Percentiles rank a stretch among this genome's conserved stretches.
These are phyloP conservation scores for Myzus persicae DNA, from an alignment of 1,140 invertebrate species.

Conservation along the genomic window DNA sequence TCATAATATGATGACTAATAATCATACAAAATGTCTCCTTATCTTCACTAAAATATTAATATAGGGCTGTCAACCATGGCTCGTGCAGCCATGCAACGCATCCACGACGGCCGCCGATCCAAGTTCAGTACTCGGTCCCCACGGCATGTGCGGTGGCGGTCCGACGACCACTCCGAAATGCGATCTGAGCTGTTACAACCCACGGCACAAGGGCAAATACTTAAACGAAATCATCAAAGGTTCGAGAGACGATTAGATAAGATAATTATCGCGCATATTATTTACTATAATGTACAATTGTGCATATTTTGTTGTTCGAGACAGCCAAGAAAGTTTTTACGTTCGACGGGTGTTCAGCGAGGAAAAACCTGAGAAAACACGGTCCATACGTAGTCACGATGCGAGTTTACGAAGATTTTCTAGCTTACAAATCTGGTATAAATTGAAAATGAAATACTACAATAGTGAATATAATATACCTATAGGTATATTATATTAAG, in stretches of 20 bases:
- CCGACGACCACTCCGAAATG: neutral
- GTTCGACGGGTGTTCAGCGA: neutral
- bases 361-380: constrained; percentile 73
- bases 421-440: constrained; percentile 74
- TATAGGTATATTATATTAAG: too few species aligned
- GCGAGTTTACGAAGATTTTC: constrained; percentile 86
- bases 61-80: constrained; percentile 51
- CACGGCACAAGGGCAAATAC: constrained; percentile 13
- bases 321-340: neutral
- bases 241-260: neutral
- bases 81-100: neutral
- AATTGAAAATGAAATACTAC: neutral
- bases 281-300: neutral
- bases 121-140: neutral
- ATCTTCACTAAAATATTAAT: neutral
- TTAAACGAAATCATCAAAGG: constrained; percentile 53
- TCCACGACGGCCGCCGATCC: neutral
- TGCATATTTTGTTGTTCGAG: neutral
- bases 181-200: constrained; percentile 45
- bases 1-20: neutral
- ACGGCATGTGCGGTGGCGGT: neutral
- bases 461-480: too few species aligned
- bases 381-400: constrained; percentile 91
- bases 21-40: neutral
- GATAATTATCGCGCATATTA: neutral